Percentiles rank a stretch among this genome's conserved stretches.
Evolutionary conservation across 2,797 vertebrate species (phyloP).

Genomic region (Aselliscus stoliczkanus): DNA sequence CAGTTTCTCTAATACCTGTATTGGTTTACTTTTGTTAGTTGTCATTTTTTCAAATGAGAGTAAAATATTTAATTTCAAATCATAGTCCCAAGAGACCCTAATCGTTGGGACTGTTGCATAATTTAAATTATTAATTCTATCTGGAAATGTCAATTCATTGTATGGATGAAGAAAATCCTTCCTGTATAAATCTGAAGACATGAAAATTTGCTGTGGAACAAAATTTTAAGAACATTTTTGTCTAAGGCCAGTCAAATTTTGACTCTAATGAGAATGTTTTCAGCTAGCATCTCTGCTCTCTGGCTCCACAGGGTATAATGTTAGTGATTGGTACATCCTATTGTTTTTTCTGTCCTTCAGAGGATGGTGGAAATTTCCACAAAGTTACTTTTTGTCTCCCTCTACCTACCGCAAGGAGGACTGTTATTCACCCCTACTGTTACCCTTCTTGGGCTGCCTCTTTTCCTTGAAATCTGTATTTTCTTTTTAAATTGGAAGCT

Average conservation of each 20-base stretch:
- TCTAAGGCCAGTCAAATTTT: constrained; percentile 14
- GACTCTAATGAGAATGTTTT: constrained; percentile 39
- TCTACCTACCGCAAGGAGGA: not conserved
- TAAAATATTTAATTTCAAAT: constrained; percentile 1
- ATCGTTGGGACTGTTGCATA: not conserved
- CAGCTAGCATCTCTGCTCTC: not conserved
- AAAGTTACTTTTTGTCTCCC: not conserved
- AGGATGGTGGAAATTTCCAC: constrained; percentile 42
- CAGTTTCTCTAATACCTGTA: not conserved
- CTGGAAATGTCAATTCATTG: constrained; percentile 13
- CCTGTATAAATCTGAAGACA: not conserved
- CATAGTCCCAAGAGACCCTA: not conserved
- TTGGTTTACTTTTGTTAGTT: not conserved
- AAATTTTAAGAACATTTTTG: constrained; percentile 39
- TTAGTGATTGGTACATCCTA: not conserved
- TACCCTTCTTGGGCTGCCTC: not conserved
- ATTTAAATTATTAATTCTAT: not conserved
- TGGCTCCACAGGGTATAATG: not conserved
- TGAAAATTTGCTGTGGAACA: constrained; percentile 12
- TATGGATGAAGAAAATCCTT: not conserved
- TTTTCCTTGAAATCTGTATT: constrained; percentile 17
- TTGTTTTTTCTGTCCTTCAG: constrained; percentile 6
- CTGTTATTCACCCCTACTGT: not conserved
- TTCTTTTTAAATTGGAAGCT: constrained; percentile 14
- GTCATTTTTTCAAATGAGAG: not conserved